These are phyloP conservation scores for Phoebastria nigripes DNA, from an alignment of 2,797 vertebrate species.

Conservation along the genomic window DNA sequence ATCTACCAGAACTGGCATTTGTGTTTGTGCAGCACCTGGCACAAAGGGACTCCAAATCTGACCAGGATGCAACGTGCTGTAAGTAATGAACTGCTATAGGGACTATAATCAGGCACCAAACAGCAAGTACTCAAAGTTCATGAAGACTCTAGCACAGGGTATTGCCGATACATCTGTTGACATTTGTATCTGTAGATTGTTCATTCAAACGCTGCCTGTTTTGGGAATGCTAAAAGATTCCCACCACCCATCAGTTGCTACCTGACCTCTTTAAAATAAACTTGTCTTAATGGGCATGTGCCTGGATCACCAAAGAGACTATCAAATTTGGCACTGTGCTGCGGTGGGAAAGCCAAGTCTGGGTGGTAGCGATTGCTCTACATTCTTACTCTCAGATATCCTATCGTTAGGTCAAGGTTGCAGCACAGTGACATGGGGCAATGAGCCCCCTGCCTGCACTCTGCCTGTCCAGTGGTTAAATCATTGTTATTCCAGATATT, in stretches of 20 bases:
- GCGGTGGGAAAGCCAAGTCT: neutral
- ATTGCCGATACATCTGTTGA: neutral
- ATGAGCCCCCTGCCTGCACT: neutral
- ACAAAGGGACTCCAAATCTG: neutral
- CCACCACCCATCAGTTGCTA: conserved; percentile 10
- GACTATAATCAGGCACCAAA: neutral
- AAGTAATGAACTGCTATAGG: neutral
- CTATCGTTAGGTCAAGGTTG: neutral
- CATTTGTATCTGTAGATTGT: neutral
- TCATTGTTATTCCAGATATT: neutral
- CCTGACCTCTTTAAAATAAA: conserved; percentile 37
- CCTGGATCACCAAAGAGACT: conserved; percentile 26
- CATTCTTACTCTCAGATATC: neutral
- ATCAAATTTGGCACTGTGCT: conserved; percentile 31
- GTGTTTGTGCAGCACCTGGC: neutral
- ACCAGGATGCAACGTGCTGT: neutral
- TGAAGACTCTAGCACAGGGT: neutral
- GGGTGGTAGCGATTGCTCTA: neutral
- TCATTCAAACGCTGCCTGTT: conserved; percentile 3
- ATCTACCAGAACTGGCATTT: neutral
- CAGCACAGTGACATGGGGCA: neutral
- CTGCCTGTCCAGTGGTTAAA: neutral
- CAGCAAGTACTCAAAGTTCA: neutral
- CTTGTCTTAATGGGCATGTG: neutral
- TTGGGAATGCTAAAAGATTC: conserved; percentile 3